Percentiles rank a stretch among this genome's conserved stretches.
Conservation (phyloP, 2,797 vertebrate species). For the Lophotriccus pileatus region DNA sequence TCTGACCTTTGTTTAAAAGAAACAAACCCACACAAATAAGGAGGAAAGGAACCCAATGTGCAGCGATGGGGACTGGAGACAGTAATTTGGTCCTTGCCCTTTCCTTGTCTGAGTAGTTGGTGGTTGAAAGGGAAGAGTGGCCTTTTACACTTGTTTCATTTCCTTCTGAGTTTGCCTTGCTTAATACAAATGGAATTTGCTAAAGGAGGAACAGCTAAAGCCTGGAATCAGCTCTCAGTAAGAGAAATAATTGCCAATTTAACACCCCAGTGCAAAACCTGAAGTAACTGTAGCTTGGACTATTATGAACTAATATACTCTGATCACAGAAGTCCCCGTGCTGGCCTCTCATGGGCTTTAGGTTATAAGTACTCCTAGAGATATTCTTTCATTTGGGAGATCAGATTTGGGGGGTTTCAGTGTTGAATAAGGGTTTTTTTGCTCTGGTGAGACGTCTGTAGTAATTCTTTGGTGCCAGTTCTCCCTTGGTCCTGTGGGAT, state of each 20-base stretch:
- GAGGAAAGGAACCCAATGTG: background rate
- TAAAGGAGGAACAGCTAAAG: background rate
- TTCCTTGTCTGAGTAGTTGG: background rate
- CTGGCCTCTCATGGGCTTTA: background rate
- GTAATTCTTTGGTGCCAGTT: background rate
- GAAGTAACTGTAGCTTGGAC: background rate
- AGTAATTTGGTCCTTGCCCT: background rate
- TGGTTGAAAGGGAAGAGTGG: background rate
- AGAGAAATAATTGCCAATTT: background rate
- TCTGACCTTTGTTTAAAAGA: slow-evolving; percentile 21
- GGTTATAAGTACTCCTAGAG: slow-evolving; percentile 16
- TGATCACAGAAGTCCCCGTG: background rate
- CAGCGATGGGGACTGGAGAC: background rate
- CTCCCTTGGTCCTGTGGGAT: background rate
- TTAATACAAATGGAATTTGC: slow-evolving; percentile 29
- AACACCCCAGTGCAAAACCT: background rate
- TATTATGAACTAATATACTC: background rate
- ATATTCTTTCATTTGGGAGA: background rate
- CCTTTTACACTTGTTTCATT: slow-evolving; percentile 30
- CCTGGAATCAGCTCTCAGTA: slow-evolving; percentile 19
- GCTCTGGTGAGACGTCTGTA: background rate
- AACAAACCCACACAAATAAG: background rate
- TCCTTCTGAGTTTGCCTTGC: slow-evolving; percentile 36
- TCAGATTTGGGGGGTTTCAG: background rate
- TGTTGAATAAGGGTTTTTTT: background rate